These are phyloP conservation scores for Artemia franciscana DNA, from an alignment of 1,140 invertebrate genomes.

Conservation along the genomic window DNA sequence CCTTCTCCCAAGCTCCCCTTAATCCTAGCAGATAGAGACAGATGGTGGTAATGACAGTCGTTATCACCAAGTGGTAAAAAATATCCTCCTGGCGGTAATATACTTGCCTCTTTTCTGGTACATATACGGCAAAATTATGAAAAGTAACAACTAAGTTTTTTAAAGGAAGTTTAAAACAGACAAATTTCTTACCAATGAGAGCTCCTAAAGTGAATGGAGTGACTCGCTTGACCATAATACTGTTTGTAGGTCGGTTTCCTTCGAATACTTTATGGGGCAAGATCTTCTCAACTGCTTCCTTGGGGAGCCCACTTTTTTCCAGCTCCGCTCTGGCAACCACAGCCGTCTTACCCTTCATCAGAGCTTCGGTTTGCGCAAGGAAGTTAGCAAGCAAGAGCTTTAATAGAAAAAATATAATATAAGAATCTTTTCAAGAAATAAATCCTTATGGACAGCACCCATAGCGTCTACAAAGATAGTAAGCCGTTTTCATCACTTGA, in stretches of 20 bases:
- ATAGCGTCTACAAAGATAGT: not conserved
- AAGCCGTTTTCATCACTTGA: too few relatives aligned
- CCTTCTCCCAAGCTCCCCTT: too few relatives aligned
- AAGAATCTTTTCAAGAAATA: not conserved
- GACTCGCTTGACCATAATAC: slow-evolving; percentile 77
- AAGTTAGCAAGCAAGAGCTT: slow-evolving; percentile 91
- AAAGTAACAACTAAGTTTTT: too few relatives aligned
- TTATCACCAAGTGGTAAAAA: too few relatives aligned
- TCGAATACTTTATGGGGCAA: slow-evolving; percentile 90
- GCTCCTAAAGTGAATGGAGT: slow-evolving; percentile 83
- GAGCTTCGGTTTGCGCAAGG: slow-evolving; percentile 90
- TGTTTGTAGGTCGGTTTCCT: slow-evolving; percentile 93
- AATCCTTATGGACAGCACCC: slow-evolving; percentile 1
- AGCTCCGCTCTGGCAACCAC: slow-evolving; percentile 51
- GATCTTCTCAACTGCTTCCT: slow-evolving; percentile 45
- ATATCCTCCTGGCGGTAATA: too few relatives aligned
- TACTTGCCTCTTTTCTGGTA: too few relatives aligned
- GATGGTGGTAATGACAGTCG: too few relatives aligned
- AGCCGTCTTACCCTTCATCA: slow-evolving; percentile 72
- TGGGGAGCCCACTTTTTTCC: slow-evolving; percentile 37
- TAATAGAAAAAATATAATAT: slow-evolving; percentile 21
- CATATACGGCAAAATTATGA: too few relatives aligned
- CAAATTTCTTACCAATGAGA: slow-evolving; percentile 82
- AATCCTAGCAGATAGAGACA: too few relatives aligned
- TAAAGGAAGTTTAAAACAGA: too few relatives aligned